phyloP scores from a whole-genome alignment of 2,888 invertebrate species.

The Luperina testacea region DNA sequence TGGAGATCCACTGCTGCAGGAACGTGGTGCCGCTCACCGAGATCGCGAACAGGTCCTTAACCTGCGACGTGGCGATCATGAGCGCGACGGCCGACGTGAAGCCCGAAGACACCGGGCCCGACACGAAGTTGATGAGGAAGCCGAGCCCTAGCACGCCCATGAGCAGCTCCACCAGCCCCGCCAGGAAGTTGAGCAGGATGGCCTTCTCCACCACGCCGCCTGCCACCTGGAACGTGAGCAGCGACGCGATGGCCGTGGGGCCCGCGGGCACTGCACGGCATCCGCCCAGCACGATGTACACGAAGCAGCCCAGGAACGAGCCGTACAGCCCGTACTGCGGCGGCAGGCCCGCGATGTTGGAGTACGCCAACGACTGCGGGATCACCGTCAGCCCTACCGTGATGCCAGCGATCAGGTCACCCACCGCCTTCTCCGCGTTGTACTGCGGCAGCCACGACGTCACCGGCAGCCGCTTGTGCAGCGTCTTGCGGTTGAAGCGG shows the following conservation, averaged over 20 bases:
- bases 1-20: conserved; percentile 93
- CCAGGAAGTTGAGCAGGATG: conserved; percentile 93
- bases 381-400: conserved; percentile 98
- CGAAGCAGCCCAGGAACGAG: conserved; percentile 97
- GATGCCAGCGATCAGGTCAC: conserved; percentile 97
- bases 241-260: conserved; percentile 97
- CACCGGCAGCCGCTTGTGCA: conserved; percentile 94
- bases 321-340: conserved; percentile 97
- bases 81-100: conserved; percentile 97
- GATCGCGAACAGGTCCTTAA: conserved; percentile 95
- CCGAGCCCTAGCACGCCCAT: conserved; percentile 96
- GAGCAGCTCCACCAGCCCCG: conserved; percentile 93
- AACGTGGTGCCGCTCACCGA: conserved; percentile 93
- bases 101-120: conserved; percentile 96
- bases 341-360: conserved; percentile 94
- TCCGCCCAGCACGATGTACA: conserved; percentile 97
- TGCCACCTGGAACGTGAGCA: conserved; percentile 95
- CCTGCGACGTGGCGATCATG: conserved; percentile 96
- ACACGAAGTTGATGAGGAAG: conserved; percentile 96
- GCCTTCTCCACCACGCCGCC: conserved; percentile 93
- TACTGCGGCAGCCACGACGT: conserved; percentile 95
- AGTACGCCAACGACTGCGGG: conserved; percentile 96
- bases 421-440: conserved; percentile 92
- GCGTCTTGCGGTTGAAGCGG: conserved; percentile 92
- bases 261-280: conserved; percentile 98